A percentile compares a stretch with the other conserved stretches of the same genome.
Evolutionary conservation across 1,140 invertebrate species (phyloP).

Genomic region (Panagrolaimus sp.): DNA sequence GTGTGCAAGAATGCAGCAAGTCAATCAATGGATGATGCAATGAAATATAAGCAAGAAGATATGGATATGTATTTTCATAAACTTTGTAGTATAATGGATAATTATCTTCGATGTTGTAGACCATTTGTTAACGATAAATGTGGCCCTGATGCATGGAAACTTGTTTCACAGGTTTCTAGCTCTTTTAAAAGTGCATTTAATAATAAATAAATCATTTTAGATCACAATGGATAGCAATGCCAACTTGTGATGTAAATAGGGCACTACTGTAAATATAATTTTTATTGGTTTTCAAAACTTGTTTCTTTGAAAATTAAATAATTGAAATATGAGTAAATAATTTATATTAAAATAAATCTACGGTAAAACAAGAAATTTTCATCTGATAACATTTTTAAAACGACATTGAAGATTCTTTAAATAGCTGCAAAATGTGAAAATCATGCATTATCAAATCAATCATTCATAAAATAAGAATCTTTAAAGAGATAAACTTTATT

Average conservation of each 20-base stretch:
- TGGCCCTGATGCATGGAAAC: conserved; percentile 28
- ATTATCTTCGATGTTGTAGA: conserved; percentile 36
- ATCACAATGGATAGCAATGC: conserved; percentile 30
- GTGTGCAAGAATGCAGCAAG: conserved; percentile 25
- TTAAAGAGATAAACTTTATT: too few species aligned
- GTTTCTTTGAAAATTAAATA: too few species aligned
- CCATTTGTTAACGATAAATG: conserved; percentile 34
- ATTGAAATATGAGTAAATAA: too few species aligned
- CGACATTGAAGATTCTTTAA: too few species aligned
- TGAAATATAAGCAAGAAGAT: conserved; percentile 24
- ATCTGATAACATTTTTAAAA: too few species aligned
- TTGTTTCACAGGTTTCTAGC: conserved; percentile 33
- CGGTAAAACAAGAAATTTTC: too few species aligned
- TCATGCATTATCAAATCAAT: too few species aligned
- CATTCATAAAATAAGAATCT: too few species aligned
- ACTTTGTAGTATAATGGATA: conserved; percentile 30
- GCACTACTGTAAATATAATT: conserved; percentile 21
- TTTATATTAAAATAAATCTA: too few species aligned
- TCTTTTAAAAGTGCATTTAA: neutral
- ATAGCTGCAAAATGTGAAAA: too few species aligned
- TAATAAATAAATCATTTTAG: conserved; percentile 15
- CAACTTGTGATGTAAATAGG: conserved; percentile 22
- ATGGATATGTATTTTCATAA: conserved; percentile 26
- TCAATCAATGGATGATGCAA: conserved; percentile 30
- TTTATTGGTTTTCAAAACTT: too few species aligned